Evolutionary conservation across 2,888 invertebrate genomes (phyloP).

Genomic region (Argyresthia goedartella): DNA sequence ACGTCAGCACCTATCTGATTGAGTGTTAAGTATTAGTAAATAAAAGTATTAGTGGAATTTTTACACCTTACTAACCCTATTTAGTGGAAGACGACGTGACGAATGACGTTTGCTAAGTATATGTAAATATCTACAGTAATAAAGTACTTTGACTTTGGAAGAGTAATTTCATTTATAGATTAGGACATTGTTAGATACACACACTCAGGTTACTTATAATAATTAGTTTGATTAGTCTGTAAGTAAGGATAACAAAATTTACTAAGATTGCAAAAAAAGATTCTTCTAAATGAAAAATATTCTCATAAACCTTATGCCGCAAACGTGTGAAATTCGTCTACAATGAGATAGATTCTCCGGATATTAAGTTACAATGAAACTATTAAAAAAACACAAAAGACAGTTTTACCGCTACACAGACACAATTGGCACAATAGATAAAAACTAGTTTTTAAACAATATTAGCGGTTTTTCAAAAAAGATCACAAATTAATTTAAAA

Average conservation of each 20-base stretch:
- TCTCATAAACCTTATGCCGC: too few species aligned
- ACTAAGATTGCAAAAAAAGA: background rate
- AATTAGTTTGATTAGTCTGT: too few species aligned
- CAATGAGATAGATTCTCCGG: slow-evolving; percentile 3
- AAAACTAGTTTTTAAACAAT: background rate
- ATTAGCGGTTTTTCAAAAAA: slow-evolving; percentile 1
- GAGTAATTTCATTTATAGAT: too few species aligned
- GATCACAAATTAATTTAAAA: slow-evolving; percentile 5
- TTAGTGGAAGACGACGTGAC: too few species aligned
- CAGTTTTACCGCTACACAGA: slow-evolving; percentile 7
- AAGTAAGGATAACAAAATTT: too few species aligned
- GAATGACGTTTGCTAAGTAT: too few species aligned
- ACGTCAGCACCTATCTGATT: background rate
- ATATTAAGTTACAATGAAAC: slow-evolving; percentile 3
- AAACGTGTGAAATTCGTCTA: background rate
- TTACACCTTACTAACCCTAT: too few species aligned
- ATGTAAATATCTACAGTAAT: too few species aligned
- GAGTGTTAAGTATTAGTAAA: too few species aligned
- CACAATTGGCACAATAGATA: slow-evolving; percentile 6
- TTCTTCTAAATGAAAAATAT: background rate
- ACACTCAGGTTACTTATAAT: too few species aligned
- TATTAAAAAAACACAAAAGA: slow-evolving; percentile 7
- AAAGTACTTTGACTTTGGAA: too few species aligned
- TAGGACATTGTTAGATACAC: too few species aligned
- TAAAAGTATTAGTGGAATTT: background rate